Evolutionary conservation across 1,140 invertebrate species (phyloP).

Genomic region (Philopotamus ludificatus): DNA sequence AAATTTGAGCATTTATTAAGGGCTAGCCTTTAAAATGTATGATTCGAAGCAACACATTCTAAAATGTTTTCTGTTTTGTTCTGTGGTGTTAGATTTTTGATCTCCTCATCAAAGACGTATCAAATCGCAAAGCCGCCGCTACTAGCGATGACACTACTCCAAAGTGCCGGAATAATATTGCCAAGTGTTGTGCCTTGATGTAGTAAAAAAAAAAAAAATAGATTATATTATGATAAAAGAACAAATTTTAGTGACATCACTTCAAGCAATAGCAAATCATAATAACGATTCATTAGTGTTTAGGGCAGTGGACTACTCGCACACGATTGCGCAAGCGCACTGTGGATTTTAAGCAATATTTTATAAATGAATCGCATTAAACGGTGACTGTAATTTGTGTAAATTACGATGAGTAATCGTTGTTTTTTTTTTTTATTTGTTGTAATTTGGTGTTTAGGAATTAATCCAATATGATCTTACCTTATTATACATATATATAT

Average conservation of each 20-base stretch:
- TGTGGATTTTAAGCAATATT: too few relatives aligned
- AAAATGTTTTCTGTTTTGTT: conserved; percentile 21
- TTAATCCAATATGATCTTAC: neutral
- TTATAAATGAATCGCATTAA: too few relatives aligned
- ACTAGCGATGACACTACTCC: conserved; percentile 23
- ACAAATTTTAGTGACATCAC: neutral
- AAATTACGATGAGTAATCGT: too few relatives aligned
- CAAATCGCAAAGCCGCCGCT: conserved; percentile 30
- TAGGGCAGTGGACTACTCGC: too few relatives aligned
- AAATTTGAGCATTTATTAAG: too few relatives aligned
- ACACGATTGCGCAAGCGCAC: too few relatives aligned
- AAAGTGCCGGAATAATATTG: conserved; percentile 32
- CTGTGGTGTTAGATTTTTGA: conserved; percentile 40
- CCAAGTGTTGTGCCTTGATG: conserved; percentile 40
- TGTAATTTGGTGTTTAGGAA: neutral
- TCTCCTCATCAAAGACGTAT: conserved; percentile 38
- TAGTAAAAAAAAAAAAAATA: conserved; percentile 15
- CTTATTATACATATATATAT: too few relatives aligned
- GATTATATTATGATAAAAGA: neutral
- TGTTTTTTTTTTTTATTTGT: too few relatives aligned
- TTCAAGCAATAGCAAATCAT: neutral
- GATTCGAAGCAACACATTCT: neutral
- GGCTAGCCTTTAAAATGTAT: too few relatives aligned
- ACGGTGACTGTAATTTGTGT: too few relatives aligned
- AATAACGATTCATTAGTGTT: too few relatives aligned